Percentiles rank a stretch among this genome's conserved stretches.
These are phyloP conservation scores for Latrodectus geometricus DNA, from an alignment of 1,140 invertebrate species.

Conservation along the genomic window DNA sequence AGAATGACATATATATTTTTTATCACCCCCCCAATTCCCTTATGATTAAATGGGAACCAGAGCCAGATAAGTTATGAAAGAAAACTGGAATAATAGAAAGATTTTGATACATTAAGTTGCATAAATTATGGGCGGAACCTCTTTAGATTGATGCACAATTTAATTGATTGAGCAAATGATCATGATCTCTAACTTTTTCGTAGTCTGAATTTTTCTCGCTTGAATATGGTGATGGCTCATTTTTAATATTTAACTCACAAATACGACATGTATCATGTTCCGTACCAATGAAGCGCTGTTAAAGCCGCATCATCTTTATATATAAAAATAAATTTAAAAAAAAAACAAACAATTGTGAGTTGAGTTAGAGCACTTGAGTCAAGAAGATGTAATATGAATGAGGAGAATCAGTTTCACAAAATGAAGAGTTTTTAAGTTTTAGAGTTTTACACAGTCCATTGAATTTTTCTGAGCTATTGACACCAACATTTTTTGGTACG, in stretches of 20 bases:
- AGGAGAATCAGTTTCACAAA: no score
- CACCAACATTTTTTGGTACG: no score
- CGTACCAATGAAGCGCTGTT: no score
- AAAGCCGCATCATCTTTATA: no score
- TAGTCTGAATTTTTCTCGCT: background rate
- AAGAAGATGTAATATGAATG: no score
- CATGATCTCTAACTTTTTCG: constrained; percentile 14
- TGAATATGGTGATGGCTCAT: background rate
- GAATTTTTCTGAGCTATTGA: no score
- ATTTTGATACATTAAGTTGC: constrained; percentile 5
- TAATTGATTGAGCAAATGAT: background rate
- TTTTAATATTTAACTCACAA: background rate
- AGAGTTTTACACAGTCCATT: no score
- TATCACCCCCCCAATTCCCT: constrained; percentile 64
- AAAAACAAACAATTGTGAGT: no score
- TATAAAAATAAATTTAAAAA: no score
- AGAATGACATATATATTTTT: constrained; percentile 67
- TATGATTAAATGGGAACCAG: constrained; percentile 68
- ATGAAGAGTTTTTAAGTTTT: no score
- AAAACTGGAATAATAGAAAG: background rate
- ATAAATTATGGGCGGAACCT: background rate
- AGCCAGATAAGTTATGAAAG: constrained; percentile 53
- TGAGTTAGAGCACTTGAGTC: no score
- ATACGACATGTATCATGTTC: constrained; percentile 9
- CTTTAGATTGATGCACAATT: constrained; percentile 14